phyloP scores from a whole-genome alignment of 1,140 invertebrate species.

The Apis cerana region DNA sequence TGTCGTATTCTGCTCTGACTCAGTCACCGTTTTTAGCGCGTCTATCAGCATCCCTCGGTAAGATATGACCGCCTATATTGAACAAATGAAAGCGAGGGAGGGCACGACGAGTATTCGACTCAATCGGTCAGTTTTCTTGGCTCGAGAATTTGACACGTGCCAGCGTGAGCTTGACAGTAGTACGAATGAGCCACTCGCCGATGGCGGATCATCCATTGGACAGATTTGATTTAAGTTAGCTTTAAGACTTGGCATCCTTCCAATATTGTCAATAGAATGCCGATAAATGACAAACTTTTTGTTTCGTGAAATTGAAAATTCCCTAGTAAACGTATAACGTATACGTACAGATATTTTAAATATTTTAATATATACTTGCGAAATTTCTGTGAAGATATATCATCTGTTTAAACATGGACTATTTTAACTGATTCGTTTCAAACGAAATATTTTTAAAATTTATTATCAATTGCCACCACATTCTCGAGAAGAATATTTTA shows the following conservation, averaged over 20 bases:
- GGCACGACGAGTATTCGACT: neutral
- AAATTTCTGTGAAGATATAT: too few species aligned
- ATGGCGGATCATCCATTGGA: slow-evolving; percentile 42
- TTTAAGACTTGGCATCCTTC: slow-evolving; percentile 39
- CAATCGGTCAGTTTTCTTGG: slow-evolving; percentile 51
- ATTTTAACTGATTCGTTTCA: too few species aligned
- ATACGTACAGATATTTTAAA: too few species aligned
- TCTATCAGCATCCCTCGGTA: neutral
- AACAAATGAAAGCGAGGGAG: neutral
- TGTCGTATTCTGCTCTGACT: neutral
- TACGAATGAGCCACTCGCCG: slow-evolving; percentile 42
- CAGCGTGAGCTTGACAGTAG: slow-evolving; percentile 52
- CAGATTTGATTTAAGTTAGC: slow-evolving; percentile 56
- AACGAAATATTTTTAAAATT: too few species aligned
- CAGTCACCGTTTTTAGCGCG: slow-evolving; percentile 14
- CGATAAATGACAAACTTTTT: neutral
- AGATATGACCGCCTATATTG: neutral
- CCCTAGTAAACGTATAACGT: too few species aligned
- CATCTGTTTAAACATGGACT: too few species aligned
- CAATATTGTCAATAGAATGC: slow-evolving; percentile 49
- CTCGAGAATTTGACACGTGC: slow-evolving; percentile 58
- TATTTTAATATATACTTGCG: too few species aligned
- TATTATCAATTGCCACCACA: too few species aligned
- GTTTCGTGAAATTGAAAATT: neutral
- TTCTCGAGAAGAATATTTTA: too few species aligned